These are phyloP conservation scores for Allygus modestus DNA, from an alignment of 2,888 invertebrate species.

Conservation along the genomic window DNA sequence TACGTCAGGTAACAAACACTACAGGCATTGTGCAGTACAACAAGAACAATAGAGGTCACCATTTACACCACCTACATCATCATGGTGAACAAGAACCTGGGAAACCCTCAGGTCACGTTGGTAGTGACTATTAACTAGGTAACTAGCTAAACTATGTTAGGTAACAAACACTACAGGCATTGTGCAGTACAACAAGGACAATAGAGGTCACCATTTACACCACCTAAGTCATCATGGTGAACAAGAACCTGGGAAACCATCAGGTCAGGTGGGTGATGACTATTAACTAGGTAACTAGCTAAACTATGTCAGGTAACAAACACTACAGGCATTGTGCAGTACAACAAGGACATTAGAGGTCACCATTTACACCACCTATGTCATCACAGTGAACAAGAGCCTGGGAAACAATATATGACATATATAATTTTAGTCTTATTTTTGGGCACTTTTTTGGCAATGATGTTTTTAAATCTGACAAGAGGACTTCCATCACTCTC, in stretches of 20 bases:
- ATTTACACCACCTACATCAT: slow-evolving; percentile 90
- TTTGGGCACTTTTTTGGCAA: too few species aligned
- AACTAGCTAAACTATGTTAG: slow-evolving; percentile 91
- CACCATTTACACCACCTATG: too few species aligned
- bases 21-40: slow-evolving; percentile 97
- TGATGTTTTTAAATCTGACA: too few species aligned
- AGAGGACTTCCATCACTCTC: too few species aligned
- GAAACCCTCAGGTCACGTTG: slow-evolving; percentile 76
- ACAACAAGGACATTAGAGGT: too few species aligned
- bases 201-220: slow-evolving; percentile 90
- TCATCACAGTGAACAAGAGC: too few species aligned
- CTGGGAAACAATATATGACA: too few species aligned
- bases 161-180: slow-evolving; percentile 93
- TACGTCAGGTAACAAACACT: slow-evolving; percentile 91
- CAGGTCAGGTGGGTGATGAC: slow-evolving; percentile 75
- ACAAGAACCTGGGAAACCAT: slow-evolving; percentile 76
- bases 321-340: too few species aligned
- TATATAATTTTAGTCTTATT: too few species aligned
- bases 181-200: slow-evolving; percentile 97
- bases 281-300: too few species aligned
- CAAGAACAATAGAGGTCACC: slow-evolving; percentile 92
- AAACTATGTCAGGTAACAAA: too few species aligned
- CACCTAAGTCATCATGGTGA: slow-evolving; percentile 87
- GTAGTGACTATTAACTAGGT: too few species aligned
- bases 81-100: slow-evolving; percentile 81